phyloP scores from a whole-genome alignment of 2,888 invertebrate species.

The Piscicola geometra region DNA sequence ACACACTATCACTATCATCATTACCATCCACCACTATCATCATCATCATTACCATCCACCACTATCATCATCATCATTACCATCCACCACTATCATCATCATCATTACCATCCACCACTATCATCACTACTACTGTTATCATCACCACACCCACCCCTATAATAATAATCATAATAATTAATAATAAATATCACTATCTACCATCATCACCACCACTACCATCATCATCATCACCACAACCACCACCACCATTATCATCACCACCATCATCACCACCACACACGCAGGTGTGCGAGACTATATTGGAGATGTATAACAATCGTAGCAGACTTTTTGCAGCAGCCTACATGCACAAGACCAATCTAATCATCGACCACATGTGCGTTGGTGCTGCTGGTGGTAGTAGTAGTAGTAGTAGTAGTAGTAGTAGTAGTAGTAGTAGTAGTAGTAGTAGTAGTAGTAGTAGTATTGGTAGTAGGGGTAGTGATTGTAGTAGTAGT shows the following conservation, averaged over 20 bases:
- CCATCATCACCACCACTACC: no score
- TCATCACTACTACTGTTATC: no score
- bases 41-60: neutral
- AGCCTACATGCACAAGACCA: conserved; percentile 60
- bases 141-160: no score
- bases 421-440: no score
- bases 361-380: conserved; percentile 58
- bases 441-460: conserved; percentile 25
- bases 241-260: no score
- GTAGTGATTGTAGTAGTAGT: conserved; percentile 29
- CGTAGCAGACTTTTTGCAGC: conserved; percentile 46
- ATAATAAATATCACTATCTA: no score
- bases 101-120: no score
- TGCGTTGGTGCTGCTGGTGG: conserved; percentile 45
- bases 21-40: neutral
- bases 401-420: no score
- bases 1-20: no score
- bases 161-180: no score
- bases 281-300: neutral
- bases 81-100: neutral
- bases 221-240: no score
- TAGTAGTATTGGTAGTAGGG: conserved; percentile 25
- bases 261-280: neutral
- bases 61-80: neutral
- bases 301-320: conserved; percentile 48